A percentile compares a stretch with the other conserved stretches of the same genome.
Conservation (phyloP, 2,888 invertebrate species). For the Onchidella celtica region DNA sequence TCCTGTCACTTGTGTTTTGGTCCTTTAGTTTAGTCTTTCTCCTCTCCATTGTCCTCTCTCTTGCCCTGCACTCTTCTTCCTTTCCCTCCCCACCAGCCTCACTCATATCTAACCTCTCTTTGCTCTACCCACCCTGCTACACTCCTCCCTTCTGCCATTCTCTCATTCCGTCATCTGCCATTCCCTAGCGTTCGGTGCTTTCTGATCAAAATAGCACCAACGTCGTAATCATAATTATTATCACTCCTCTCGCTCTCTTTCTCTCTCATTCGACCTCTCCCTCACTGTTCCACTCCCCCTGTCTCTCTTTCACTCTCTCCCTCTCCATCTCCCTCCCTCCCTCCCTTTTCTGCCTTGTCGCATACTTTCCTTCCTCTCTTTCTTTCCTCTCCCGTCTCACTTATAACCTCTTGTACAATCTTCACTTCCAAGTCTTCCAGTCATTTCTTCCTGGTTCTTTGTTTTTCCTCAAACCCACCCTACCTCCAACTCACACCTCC, state of each 20-base stretch:
- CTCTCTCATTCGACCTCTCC: constrained; percentile 14
- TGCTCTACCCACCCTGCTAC: not conserved
- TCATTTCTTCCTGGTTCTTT: too few relatives aligned
- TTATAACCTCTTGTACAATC: not conserved
- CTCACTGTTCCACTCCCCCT: constrained; percentile 9
- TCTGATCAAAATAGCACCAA: too few relatives aligned
- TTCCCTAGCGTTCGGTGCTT: too few relatives aligned
- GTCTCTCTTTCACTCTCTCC: constrained; percentile 18
- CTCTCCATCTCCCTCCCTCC: not conserved
- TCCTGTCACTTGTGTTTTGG: too few relatives aligned
- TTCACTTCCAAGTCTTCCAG: not conserved
- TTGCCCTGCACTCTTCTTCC: not conserved
- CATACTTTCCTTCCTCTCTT: not conserved
- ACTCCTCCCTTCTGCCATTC: not conserved
- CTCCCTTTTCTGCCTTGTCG: not conserved
- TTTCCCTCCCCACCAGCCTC: not conserved
- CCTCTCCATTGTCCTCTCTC: not conserved
- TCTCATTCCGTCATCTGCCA: constrained; percentile 4
- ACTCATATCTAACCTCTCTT: not conserved
- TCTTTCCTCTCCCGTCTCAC: constrained; percentile 1
- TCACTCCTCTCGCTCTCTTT: too few relatives aligned
- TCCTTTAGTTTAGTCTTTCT: too few relatives aligned
- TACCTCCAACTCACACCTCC: too few relatives aligned
- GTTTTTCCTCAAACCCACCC: too few relatives aligned
- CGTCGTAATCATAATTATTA: too few relatives aligned